phyloP scores from a whole-genome alignment of 2,113 vertebrate genomes.

The Seriola rivoliana region DNA sequence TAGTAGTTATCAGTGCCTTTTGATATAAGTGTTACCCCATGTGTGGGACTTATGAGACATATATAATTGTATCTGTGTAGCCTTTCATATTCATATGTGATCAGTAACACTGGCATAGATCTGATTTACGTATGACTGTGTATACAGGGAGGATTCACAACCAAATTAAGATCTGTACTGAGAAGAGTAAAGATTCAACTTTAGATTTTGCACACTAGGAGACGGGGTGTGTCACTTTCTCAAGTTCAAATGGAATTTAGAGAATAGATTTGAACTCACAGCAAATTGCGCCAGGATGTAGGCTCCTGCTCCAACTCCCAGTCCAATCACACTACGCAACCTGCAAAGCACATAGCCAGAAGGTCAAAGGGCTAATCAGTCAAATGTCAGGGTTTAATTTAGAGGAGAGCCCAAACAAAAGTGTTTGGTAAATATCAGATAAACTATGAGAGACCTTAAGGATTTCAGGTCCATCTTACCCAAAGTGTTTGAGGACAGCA shows the following conservation, averaged over 20 bases:
- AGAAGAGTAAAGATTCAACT: neutral
- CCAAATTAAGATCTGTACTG: neutral
- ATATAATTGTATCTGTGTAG: neutral
- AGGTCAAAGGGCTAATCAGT: neutral
- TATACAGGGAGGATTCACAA: neutral
- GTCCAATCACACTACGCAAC: conserved; percentile 89
- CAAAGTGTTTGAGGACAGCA: conserved; percentile 91
- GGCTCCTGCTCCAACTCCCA: conserved; percentile 94
- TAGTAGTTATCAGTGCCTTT: too few relatives aligned
- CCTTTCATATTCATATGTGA: neutral
- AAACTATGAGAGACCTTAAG: neutral
- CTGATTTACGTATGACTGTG: neutral
- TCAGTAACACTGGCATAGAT: neutral
- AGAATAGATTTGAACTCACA: conserved; percentile 85
- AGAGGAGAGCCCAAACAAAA: neutral
- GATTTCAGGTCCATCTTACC: conserved; percentile 83
- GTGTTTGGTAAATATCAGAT: neutral
- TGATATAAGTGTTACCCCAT: too few relatives aligned
- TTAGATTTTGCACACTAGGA: neutral
- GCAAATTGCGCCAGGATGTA: conserved; percentile 93
- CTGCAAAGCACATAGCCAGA: conserved; percentile 74
- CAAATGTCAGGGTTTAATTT: neutral
- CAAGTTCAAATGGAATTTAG: neutral
- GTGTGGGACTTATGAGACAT: neutral
- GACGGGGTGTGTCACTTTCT: neutral